Percentiles rank a stretch among this genome's conserved stretches.
Conservation (phyloP, 2,797 vertebrate genomes). For the Acrossocheilus wenchowensis region DNA sequence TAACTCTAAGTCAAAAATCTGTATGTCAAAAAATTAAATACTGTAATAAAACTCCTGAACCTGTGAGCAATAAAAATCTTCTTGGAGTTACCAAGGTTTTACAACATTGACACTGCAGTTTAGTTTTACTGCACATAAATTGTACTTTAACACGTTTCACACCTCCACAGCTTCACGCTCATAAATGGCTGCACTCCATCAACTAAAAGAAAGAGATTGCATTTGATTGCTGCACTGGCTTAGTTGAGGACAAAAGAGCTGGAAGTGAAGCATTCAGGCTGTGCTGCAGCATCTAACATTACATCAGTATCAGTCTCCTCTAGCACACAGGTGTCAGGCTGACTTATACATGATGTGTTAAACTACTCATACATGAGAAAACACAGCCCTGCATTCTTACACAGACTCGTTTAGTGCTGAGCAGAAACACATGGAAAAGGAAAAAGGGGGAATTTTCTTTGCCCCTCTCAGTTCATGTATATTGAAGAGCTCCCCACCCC, state of each 20-base stretch:
- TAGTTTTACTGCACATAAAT: constrained; percentile 23
- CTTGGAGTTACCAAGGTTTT: neutral
- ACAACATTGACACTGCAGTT: neutral
- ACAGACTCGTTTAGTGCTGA: constrained; percentile 9
- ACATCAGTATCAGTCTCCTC: constrained; percentile 1
- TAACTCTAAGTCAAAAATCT: neutral
- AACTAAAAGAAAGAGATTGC: constrained; percentile 23
- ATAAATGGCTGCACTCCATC: constrained; percentile 39
- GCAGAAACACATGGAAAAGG: constrained; percentile 7
- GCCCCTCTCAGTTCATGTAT: neutral
- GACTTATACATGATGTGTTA: constrained; percentile 2
- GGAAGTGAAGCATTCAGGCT: constrained; percentile 22
- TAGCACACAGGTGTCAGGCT: constrained; percentile 28
- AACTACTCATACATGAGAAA: constrained; percentile 38
- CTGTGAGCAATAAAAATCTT: neutral
- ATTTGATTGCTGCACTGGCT: constrained; percentile 26
- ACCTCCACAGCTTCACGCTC: neutral
- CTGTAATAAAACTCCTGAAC: neutral
- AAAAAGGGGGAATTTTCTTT: constrained; percentile 14
- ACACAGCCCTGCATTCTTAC: constrained; percentile 46
- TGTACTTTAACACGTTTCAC: constrained; percentile 12
- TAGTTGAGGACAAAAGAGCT: constrained; percentile 27
- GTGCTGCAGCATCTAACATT: constrained; percentile 35
- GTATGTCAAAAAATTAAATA: neutral
- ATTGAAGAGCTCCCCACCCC: neutral